Evolutionary conservation across 1,140 invertebrate genomes (phyloP).

Genomic region (Achroia grisella): DNA sequence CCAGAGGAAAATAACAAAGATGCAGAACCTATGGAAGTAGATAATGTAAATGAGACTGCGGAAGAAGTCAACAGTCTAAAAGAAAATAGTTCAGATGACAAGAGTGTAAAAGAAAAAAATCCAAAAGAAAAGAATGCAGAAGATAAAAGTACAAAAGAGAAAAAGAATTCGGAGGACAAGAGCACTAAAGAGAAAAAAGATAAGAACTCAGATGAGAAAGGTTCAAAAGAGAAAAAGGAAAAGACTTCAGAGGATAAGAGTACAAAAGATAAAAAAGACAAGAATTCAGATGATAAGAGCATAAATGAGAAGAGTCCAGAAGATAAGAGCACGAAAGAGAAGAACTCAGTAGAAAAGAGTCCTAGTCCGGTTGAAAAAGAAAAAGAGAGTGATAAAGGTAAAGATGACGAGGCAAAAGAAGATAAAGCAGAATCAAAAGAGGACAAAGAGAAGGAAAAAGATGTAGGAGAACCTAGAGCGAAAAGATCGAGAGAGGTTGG

Average conservation of each 20-base stretch:
- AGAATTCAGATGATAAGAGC: no score
- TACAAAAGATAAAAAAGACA: constrained; percentile 6
- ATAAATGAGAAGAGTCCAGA: constrained; percentile 8
- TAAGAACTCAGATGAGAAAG: constrained; percentile 6
- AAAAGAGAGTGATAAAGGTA: neutral
- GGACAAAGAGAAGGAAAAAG: constrained; percentile 22
- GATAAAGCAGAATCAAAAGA: constrained; percentile 21
- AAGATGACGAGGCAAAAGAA: constrained; percentile 13
- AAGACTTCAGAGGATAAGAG: constrained; percentile 5
- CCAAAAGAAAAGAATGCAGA: neutral
- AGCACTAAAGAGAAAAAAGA: constrained; percentile 11
- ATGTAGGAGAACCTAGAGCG: constrained; percentile 45
- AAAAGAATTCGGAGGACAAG: constrained; percentile 4
- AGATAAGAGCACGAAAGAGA: constrained; percentile 2
- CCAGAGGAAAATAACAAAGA: constrained; percentile 10
- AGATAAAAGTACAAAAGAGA: neutral
- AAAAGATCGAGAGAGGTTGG: constrained; percentile 58
- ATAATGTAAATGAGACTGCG: constrained; percentile 1
- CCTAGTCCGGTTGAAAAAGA: constrained; percentile 1
- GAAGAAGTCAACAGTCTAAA: neutral
- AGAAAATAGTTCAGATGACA: constrained; percentile 8
- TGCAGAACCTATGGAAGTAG: constrained; percentile 6
- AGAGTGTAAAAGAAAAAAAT: neutral
- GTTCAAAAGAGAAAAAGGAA: neutral
- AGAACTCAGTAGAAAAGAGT: constrained; percentile 9